A percentile compares a stretch with the other conserved stretches of the same genome.
These are phyloP conservation scores for Caenorhabditis sinica DNA, from an alignment of 2,888 invertebrate genomes.

Conservation along the genomic window DNA sequence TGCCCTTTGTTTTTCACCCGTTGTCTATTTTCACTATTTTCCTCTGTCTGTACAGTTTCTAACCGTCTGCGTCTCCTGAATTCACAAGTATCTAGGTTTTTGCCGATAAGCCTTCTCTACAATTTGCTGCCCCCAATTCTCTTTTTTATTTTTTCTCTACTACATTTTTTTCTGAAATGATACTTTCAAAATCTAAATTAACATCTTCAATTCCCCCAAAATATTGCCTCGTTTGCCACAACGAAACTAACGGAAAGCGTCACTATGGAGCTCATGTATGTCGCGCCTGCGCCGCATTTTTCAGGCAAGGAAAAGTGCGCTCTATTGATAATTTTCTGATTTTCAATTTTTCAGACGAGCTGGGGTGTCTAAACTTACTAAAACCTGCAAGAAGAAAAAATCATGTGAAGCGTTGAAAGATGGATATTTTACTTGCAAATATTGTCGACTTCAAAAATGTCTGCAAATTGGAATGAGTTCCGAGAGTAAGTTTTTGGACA, in stretches of 20 bases:
- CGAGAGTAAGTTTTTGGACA: slow-evolving; percentile 43
- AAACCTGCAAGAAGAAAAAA: background rate
- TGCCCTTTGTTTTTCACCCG: no score
- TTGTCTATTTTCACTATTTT: no score
- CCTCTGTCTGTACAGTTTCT: no score
- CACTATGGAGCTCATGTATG: slow-evolving; percentile 3
- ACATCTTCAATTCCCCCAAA: background rate
- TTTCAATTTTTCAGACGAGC: slow-evolving; percentile 1
- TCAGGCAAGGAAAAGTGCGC: background rate
- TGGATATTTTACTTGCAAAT: slow-evolving; percentile 48
- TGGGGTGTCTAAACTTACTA: background rate
- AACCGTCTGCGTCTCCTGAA: no score
- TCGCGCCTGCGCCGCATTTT: slow-evolving; percentile 22
- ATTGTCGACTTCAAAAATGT: slow-evolving; percentile 59
- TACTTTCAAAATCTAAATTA: background rate
- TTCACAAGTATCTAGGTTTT: background rate
- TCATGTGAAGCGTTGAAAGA: slow-evolving; percentile 51
- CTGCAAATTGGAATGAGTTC: slow-evolving; percentile 59
- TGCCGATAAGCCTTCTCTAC: background rate
- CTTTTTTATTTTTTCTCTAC: background rate
- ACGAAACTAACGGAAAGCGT: background rate
- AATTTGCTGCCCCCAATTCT: background rate
- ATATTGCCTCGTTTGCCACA: background rate
- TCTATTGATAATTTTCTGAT: background rate
- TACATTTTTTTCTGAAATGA: background rate